Conservation (phyloP, 2,888 invertebrate genomes). For the Pterostichus madidus region DNA sequence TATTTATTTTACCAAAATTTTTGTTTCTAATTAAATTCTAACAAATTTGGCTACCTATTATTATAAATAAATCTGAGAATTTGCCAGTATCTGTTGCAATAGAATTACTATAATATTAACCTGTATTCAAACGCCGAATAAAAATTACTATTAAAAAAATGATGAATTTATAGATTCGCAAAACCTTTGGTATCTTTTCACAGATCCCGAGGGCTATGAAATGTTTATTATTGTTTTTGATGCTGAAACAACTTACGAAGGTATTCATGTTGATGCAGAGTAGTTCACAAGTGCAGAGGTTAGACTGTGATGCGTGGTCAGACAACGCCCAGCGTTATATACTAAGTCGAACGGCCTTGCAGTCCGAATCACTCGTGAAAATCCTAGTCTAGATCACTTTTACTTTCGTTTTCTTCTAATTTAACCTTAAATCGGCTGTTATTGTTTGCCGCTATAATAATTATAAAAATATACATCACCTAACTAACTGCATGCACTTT, state of each 20-base stretch:
- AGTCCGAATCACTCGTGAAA: conserved; percentile 57
- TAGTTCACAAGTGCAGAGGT: neutral
- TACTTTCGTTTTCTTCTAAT: conserved; percentile 63
- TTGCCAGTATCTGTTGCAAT: too few relatives aligned
- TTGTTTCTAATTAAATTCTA: too few relatives aligned
- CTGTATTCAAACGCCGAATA: too few relatives aligned
- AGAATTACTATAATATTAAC: too few relatives aligned
- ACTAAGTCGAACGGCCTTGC: conserved; percentile 53
- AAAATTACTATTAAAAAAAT: too few relatives aligned
- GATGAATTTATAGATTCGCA: too few relatives aligned
- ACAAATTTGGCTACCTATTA: too few relatives aligned
- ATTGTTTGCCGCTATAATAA: conserved; percentile 41
- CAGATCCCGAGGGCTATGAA: too few relatives aligned
- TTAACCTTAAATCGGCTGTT: conserved; percentile 59
- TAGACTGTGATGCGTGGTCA: conserved; percentile 55
- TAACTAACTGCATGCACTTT: conserved; percentile 10
- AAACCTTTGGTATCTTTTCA: too few relatives aligned
- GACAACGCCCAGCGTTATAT: conserved; percentile 54
- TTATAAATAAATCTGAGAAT: too few relatives aligned
- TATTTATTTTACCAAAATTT: too few relatives aligned
- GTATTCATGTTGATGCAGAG: conserved; percentile 13
- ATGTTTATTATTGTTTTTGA: too few relatives aligned
- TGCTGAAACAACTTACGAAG: conserved; percentile 18
- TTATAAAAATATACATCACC: conserved; percentile 8
- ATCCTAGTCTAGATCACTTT: conserved; percentile 60